phyloP scores from a whole-genome alignment of 2,888 invertebrate species.

The Petrophora chlorosata region DNA sequence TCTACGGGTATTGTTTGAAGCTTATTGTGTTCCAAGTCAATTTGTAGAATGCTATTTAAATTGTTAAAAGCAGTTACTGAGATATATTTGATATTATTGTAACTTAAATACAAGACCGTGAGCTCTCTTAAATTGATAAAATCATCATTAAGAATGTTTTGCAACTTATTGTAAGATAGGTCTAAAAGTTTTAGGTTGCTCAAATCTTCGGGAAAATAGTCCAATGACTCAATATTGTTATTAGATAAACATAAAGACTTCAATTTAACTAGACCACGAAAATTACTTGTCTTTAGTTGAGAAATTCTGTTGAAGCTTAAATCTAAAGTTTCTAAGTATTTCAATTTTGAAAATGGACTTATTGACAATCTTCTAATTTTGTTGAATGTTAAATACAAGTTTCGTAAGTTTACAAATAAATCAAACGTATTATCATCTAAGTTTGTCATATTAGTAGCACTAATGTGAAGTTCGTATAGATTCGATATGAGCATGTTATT shows the following conservation, averaged over 20 bases:
- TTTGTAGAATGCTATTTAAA: slow-evolving; percentile 88
- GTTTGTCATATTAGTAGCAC: slow-evolving; percentile 70
- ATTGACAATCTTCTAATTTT: slow-evolving; percentile 91
- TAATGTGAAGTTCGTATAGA: slow-evolving; percentile 73
- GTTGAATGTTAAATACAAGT: slow-evolving; percentile 90
- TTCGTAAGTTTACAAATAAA: slow-evolving; percentile 89
- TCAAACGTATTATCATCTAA: slow-evolving; percentile 89
- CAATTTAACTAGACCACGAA: slow-evolving; percentile 90
- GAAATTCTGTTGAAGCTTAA: slow-evolving; percentile 92
- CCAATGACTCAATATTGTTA: slow-evolving; percentile 91
- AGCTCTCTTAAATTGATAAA: slow-evolving; percentile 91
- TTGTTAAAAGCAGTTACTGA: slow-evolving; percentile 91
- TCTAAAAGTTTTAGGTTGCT: slow-evolving; percentile 91
- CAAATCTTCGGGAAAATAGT: slow-evolving; percentile 91
- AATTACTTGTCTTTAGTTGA: slow-evolving; percentile 91
- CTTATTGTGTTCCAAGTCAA: slow-evolving; percentile 93
- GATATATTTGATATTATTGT: slow-evolving; percentile 92
- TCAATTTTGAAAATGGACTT: slow-evolving; percentile 90
- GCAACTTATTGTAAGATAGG: slow-evolving; percentile 92
- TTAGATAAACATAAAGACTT: slow-evolving; percentile 92
- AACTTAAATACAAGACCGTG: slow-evolving; percentile 90
- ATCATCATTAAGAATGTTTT: slow-evolving; percentile 89
- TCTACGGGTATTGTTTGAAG: slow-evolving; percentile 91
- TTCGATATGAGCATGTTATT: slow-evolving; percentile 68
- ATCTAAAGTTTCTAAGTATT: slow-evolving; percentile 90